Evolutionary conservation across 2,113 vertebrate species (phyloP), one percentile per base, ranked within the genome.

Genomic region (Hemicordylus capensis): DNA sequence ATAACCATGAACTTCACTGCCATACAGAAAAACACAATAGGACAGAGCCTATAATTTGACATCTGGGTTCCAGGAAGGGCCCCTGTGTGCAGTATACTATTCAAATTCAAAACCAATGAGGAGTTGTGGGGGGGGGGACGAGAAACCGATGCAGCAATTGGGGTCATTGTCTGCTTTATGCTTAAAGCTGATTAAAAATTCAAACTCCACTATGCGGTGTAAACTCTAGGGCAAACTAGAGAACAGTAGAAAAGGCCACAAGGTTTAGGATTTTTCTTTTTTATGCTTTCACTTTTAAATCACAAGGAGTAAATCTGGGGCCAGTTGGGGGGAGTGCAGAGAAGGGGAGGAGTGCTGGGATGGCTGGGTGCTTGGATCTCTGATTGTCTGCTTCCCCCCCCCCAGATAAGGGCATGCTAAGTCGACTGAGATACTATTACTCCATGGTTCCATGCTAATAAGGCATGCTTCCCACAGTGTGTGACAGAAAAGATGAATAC

Each of bases 401-500:
- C 76, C 85, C 89, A 90, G 91, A 91, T 93, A 94, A 93, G 93
- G 2, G 76, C 93, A 87, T 87, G 89, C 92, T 94, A 95, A 94
- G 90, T 88, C 85, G 46, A 42, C 91, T 59, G 94, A 90, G 91
- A 93, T 81, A 86, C 91, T 90, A 75, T 85, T 95, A 92, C 94
- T 95, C 85, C 24, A 1, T 90, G 88, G 90, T 92, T 92, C 92
- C 74, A 93, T 96, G 93, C 95, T 96, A 97, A 97, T 96, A 95
- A 96, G 94, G 92, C 93, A 26, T 93, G 93, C 93, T 97, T 96
- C 96, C 94, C 96, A 97, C 95, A 95, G 95, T 93, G 95, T 94
- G 92, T 96, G 96, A 96, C 96, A 97, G 94, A 94, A 91, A 92
- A 93, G 91, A 95, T 96, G 96, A 96, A 96, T 96, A 91, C 95